Evolutionary conservation across 2,888 invertebrate genomes (phyloP).

Genomic region (Charanyca ferruginea): DNA sequence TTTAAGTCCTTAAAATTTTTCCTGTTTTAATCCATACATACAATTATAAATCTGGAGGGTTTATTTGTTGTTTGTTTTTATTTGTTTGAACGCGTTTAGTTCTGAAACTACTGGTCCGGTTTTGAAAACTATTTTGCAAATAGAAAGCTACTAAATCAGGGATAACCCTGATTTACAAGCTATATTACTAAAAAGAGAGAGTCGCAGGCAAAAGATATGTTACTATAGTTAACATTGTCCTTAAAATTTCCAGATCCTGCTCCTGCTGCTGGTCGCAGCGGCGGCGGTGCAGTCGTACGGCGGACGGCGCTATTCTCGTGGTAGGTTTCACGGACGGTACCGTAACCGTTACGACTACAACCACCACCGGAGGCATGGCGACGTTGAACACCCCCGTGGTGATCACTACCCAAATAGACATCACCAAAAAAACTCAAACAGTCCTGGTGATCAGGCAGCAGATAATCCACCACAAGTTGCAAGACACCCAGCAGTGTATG

Average conservation of each 20-base stretch:
- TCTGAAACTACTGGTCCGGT: no score
- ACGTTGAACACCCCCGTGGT: slow-evolving; percentile 16
- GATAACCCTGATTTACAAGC: no score
- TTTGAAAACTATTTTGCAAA: no score
- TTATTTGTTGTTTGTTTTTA: no score
- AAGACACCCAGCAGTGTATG: neutral
- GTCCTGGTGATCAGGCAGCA: neutral
- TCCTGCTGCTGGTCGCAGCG: slow-evolving; percentile 37
- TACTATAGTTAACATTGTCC: neutral
- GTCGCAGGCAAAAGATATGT: no score
- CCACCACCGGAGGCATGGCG: slow-evolving; percentile 19
- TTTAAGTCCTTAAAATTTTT: no score
- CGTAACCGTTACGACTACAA: slow-evolving; percentile 25
- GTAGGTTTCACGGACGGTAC: slow-evolving; percentile 37
- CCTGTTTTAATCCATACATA: no score
- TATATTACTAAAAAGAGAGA: no score
- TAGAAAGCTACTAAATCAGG: no score
- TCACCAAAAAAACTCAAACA: slow-evolving; percentile 11
- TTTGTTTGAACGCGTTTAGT: no score
- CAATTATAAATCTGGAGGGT: no score
- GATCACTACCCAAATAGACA: slow-evolving; percentile 17
- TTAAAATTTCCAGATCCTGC: slow-evolving; percentile 35
- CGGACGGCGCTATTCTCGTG: slow-evolving; percentile 17
- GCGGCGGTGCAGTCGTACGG: slow-evolving; percentile 45
- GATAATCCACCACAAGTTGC: neutral